Base-by-base conservation (phyloP, 2,797 vertebrate genomes). In the Acanthurus leucopareius region DNA sequence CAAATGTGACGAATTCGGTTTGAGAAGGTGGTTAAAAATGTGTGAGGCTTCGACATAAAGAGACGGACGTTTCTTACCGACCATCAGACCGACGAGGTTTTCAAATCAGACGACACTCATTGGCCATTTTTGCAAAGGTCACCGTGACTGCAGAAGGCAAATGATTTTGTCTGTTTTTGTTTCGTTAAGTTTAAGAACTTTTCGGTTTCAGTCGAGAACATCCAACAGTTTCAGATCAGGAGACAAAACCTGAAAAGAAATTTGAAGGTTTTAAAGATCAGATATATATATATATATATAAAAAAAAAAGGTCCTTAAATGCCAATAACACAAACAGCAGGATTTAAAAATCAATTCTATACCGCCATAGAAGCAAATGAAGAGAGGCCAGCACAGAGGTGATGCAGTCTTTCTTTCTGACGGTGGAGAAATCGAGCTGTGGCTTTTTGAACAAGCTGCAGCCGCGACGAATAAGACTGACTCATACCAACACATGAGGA, bases 301-400 rank as follows among this genome's bases (percentile, higher is more conserved):
- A n/a, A n/a, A 17, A 20, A n/a, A 57, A 11, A 25, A 54, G n/a
- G 28, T 19, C 2, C 1, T 2, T 40, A 7, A 53, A 19, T 9
- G 17, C 35, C 44, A 15, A 17, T 44, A 57, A 57, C 58, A 32
- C 15, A 38, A 74, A 60, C 3, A 28, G 32, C 6, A 40, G 1
- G 3, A 63, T 38, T 59, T 68, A n/a, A 32, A 52, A 75, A 83
- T 70, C 16, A 67, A 79, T 75, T 38, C 19, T 35, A 28, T 10
- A 6, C 38, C 2, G 13, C 32, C 15, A 4, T 15, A 47, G 52
- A 61, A 35, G 61, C 32, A 25, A 53, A 53, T 32, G 32, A 75
- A 53, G 59, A 51, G 45, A 40, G 54, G 38, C 20, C 44, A n/a
- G 42, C 19, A 0, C 14, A 15, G 20, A 1, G 47, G 22, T 25